phyloP scores from a whole-genome alignment of 2,888 invertebrate species.

The Cataglyphis rosenhaueri region DNA sequence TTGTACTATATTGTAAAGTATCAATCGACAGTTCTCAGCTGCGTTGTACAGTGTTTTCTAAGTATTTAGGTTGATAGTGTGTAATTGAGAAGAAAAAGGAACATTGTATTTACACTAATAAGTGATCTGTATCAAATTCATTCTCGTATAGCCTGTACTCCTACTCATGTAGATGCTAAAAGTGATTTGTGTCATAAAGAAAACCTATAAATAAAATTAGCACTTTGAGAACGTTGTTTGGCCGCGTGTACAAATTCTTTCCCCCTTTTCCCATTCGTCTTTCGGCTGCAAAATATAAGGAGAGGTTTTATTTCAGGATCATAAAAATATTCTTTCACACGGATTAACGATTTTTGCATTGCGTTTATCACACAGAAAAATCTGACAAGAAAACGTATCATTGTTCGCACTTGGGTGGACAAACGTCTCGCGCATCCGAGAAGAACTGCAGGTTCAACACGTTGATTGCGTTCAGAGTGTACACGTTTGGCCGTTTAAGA shows the following conservation, averaged over 20 bases:
- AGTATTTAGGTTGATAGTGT: conserved; percentile 85
- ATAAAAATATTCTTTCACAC: background rate
- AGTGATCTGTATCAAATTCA: conserved; percentile 86
- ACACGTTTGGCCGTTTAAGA: conserved; percentile 77
- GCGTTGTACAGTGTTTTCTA: conserved; percentile 86
- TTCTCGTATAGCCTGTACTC: conserved; percentile 85
- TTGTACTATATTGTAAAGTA: conserved; percentile 86
- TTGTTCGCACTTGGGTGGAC: conserved; percentile 65
- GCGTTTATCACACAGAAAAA: background rate
- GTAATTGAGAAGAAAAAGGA: conserved; percentile 81
- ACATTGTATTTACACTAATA: conserved; percentile 85
- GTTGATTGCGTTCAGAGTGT: conserved; percentile 80
- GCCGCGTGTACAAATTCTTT: conserved; percentile 58
- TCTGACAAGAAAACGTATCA: background rate
- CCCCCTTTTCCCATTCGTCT: conserved; percentile 6
- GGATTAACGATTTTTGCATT: background rate
- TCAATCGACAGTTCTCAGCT: conserved; percentile 84
- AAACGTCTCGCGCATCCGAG: conserved; percentile 70
- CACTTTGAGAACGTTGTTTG: conserved; percentile 84
- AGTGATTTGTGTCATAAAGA: conserved; percentile 85
- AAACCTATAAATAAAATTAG: conserved; percentile 85
- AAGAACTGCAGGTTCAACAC: conserved; percentile 79
- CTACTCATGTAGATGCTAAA: conserved; percentile 85
- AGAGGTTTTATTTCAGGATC: background rate
- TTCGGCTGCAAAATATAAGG: background rate